Evolutionary conservation across 1,140 invertebrate genomes (phyloP).

Genomic region (Eriocheir sinensis): DNA sequence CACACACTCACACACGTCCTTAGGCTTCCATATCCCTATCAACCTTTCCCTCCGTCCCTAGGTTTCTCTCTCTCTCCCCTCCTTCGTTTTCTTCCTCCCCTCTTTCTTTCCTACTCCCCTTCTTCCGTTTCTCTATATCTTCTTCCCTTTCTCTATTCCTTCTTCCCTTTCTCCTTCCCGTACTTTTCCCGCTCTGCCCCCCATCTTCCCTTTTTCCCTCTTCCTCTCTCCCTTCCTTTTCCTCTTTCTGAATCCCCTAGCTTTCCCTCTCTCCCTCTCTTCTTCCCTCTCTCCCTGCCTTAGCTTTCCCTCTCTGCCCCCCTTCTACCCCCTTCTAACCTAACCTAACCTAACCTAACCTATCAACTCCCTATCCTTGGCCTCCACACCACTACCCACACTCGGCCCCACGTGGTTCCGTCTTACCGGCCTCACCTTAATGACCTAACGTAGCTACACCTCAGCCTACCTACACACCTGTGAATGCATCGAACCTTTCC

Average conservation of each 20-base stretch:
- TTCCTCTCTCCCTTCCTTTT: background rate
- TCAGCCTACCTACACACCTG: background rate
- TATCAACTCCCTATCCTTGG: too few relatives aligned
- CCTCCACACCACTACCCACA: too few relatives aligned
- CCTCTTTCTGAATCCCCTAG: background rate
- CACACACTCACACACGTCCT: background rate
- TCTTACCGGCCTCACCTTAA: too few relatives aligned
- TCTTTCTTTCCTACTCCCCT: too few relatives aligned
- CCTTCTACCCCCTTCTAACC: background rate
- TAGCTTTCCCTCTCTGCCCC: background rate
- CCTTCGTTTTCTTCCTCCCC: too few relatives aligned
- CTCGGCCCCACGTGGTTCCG: too few relatives aligned
- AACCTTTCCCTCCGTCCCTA: background rate
- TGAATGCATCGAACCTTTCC: background rate
- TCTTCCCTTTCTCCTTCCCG: too few relatives aligned
- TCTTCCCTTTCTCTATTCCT: background rate
- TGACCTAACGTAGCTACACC: too few relatives aligned
- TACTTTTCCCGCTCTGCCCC: too few relatives aligned
- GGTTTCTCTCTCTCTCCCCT: too few relatives aligned
- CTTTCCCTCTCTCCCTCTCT: background rate
- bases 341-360: too few relatives aligned
- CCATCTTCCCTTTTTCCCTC: background rate
- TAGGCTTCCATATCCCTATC: background rate
- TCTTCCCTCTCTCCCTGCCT: background rate
- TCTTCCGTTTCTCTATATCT: too few relatives aligned